Conservation (phyloP, 2,888 invertebrate species). For the Sminthurides aquaticus region DNA sequence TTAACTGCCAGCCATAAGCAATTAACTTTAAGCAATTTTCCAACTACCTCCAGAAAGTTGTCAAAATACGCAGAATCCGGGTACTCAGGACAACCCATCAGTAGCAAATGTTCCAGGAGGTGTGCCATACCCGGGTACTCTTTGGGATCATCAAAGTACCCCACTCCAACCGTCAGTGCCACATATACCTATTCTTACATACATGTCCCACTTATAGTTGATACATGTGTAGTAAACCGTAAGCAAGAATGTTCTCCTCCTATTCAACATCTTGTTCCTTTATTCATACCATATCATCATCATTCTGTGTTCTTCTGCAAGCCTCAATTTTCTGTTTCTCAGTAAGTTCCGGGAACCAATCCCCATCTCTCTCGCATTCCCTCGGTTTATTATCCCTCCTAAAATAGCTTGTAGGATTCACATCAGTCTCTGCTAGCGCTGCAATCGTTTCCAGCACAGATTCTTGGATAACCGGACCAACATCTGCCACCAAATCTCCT, state of each 20-base stretch:
- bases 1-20: too few species aligned
- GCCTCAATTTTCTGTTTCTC: conserved; percentile 7
- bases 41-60: conserved; percentile 10
- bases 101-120: conserved; percentile 9
- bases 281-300: conserved; percentile 13
- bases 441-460: conserved; percentile 8
- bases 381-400: not conserved
- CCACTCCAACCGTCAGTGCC: not conserved
- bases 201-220: too few species aligned
- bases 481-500: not conserved
- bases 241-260: too few species aligned
- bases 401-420: not conserved
- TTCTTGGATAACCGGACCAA: not conserved
- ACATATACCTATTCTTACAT: conserved; percentile 9
- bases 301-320: not conserved
- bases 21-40: not conserved
- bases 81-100: conserved; percentile 12
- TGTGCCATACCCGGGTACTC: conserved; percentile 8
- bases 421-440: not conserved
- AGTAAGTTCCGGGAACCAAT: conserved; percentile 6
- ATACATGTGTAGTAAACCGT: too few species aligned
- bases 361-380: not conserved
- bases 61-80: conserved; percentile 10
- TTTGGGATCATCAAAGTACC: conserved; percentile 13
- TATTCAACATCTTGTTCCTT: too few species aligned